Base-by-base conservation (phyloP, 2,888 invertebrate genomes). In the Agonopterix subpropinquella region DNA sequence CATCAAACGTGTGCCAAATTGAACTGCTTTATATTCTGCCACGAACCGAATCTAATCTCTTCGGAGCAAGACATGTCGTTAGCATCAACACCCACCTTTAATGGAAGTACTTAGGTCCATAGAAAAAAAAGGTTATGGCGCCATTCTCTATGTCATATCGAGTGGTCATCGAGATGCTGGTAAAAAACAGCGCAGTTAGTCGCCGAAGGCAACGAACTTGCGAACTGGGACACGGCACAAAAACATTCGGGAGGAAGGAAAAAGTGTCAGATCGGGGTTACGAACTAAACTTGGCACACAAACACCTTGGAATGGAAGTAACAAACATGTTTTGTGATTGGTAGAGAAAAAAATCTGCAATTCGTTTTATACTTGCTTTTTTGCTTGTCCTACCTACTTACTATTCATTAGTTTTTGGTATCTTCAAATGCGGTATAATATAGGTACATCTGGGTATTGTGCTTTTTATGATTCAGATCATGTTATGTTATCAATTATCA, bases 161-260 rank as follows among this genome's bases (percentile, higher is more conserved):
- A 71, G 64, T 66, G 60, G 63, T 67, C 61, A 66, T 70, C 58
- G 66, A 71, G 65, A 66, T 63, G 53, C 35, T 45, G 52, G 59
- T 57, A 81, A 84, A 81, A 83, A 81, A 77, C 56, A 59, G 69
- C 77, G 71, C 82, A 77, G 83, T 82, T 82, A 82, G 67, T 72
- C 67, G 77, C 67, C 73, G 67, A 63, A 70, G 83, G 70, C 82
- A 79, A 77, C 73, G 79, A 77, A 80, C 79, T 70, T 70, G 61
- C 55, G 53, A 80, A 70, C 57, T 70, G 65, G 77, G 72, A 60
- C 77, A 64, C 55, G 55, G 48, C 57, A 70, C 67, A 80, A 82
- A 82, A 81, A 80, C 69, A 63, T 63, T 73, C 64, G 67, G 67
- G 68, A 65, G 59, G 53, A 62, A 62, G 66, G 62, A 67, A 75